phyloP scores from a whole-genome alignment of 2,113 vertebrate genomes.

The Eolophus roseicapilla region DNA sequence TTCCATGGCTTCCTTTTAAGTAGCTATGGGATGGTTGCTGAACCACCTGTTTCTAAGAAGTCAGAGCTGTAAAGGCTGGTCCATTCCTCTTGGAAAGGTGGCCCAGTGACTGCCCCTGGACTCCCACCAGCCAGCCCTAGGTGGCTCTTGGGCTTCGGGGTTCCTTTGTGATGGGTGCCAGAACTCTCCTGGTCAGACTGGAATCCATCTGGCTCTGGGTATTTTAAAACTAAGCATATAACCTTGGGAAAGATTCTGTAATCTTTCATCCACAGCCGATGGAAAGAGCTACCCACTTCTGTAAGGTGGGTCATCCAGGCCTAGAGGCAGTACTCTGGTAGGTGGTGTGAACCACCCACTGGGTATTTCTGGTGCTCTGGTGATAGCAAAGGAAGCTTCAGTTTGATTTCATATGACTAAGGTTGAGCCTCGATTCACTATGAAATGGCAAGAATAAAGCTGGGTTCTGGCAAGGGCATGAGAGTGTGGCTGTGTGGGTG shows the following conservation, averaged over 20 bases:
- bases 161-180: neutral
- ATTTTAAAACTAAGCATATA: neutral
- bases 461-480: neutral
- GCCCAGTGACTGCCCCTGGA: neutral
- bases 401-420: neutral
- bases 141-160: fast-evolving
- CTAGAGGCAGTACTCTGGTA: neutral
- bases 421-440: neutral
- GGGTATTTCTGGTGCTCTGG: neutral
- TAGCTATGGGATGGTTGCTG: neutral
- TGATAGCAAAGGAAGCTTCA: neutral
- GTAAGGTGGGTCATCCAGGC: neutral
- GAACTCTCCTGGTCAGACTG: neutral
- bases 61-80: neutral
- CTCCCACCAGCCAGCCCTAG: neutral
- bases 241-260: neutral
- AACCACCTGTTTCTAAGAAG: neutral
- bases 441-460: neutral
- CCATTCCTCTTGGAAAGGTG: neutral
- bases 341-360: neutral
- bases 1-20: neutral
- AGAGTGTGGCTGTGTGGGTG: neutral
- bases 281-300: neutral
- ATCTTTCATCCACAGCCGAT: fast-evolving
- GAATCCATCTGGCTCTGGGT: neutral